phyloP scores from a whole-genome alignment of 2,888 invertebrate species.

The Euzophera pinguis region DNA sequence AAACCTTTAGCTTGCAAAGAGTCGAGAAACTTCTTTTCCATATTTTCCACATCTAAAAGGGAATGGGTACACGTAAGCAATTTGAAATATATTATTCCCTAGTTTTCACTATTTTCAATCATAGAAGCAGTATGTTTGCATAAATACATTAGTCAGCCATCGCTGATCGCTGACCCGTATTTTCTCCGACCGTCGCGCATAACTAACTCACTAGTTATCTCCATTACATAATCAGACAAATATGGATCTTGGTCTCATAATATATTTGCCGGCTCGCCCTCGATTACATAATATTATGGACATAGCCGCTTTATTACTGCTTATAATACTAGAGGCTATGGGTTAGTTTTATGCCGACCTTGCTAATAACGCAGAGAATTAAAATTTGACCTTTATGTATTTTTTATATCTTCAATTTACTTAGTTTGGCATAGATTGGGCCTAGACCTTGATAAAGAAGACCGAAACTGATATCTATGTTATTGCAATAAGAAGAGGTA shows the following conservation, averaged over 20 bases:
- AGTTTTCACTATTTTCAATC: not conserved
- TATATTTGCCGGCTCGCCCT: not conserved
- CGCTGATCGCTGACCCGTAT: constrained; percentile 4
- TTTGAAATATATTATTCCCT: not conserved
- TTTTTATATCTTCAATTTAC: no score
- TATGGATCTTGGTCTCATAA: not conserved
- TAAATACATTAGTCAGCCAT: not conserved
- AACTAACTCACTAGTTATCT: not conserved
- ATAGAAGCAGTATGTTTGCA: not conserved
- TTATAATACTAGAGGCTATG: no score
- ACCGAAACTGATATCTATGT: no score
- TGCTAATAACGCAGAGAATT: not conserved
- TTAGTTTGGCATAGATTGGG: no score
- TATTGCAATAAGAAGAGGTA: no score
- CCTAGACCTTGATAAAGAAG: no score
- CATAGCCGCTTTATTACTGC: not conserved
- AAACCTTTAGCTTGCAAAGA: no score
- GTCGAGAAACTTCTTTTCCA: no score
- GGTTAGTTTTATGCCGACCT: not conserved
- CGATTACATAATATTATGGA: not conserved
- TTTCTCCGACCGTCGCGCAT: constrained; percentile 4
- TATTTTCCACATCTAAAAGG: no score
- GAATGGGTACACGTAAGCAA: not conserved
- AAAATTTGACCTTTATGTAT: not conserved
- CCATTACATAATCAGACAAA: constrained; percentile 8